phyloP scores from a whole-genome alignment of 2,888 invertebrate genomes.

The Megaustenia siamemsis region DNA sequence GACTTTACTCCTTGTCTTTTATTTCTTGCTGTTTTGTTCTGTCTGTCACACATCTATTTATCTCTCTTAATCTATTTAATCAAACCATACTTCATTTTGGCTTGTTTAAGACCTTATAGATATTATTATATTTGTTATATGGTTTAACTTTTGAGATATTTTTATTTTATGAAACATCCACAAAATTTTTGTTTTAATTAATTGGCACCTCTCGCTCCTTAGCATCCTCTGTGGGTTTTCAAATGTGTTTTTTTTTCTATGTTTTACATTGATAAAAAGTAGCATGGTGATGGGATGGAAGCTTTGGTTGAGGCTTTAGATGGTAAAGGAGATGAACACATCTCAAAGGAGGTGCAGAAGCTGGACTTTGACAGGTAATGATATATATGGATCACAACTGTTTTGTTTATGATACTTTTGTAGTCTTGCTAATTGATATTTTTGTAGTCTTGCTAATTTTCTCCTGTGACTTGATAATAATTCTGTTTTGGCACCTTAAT shows the following conservation, averaged over 20 bases:
- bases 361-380: slow-evolving; percentile 47
- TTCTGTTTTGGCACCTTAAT: too few species aligned
- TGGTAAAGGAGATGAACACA: slow-evolving; percentile 16
- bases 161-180: not conserved
- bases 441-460: too few species aligned
- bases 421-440: too few species aligned
- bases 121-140: not conserved
- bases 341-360: slow-evolving; percentile 21
- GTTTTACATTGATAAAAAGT: slow-evolving; percentile 26
- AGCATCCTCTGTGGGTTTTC: slow-evolving; percentile 23
- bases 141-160: not conserved
- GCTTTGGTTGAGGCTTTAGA: slow-evolving; percentile 52
- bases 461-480: too few species aligned
- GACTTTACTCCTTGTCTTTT: too few species aligned
- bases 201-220: not conserved
- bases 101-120: not conserved
- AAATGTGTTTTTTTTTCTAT: slow-evolving; percentile 32
- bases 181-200: not conserved
- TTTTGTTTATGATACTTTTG: too few species aligned
- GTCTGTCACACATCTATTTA: too few species aligned
- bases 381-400: not conserved
- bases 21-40: too few species aligned
- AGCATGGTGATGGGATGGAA: slow-evolving; percentile 54
- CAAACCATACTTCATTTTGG: too few species aligned
- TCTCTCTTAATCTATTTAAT: too few species aligned